A percentile compares a stretch with the other conserved stretches of the same genome.
Evolutionary conservation across 2,888 invertebrate species (phyloP).

Genomic region (Oscheius onirici): DNA sequence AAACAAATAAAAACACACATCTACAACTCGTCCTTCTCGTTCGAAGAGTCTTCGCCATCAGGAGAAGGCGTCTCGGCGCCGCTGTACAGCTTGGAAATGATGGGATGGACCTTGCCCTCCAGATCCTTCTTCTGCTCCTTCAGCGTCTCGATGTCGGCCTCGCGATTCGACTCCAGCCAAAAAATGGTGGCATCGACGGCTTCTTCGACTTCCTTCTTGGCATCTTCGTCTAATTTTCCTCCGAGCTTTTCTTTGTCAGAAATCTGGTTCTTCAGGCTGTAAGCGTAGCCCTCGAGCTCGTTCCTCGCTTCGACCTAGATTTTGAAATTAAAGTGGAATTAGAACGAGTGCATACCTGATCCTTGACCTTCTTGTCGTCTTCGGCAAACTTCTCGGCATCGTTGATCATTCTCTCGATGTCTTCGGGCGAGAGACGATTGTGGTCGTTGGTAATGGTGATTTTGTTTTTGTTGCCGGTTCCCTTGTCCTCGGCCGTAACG

Average conservation of each 20-base stretch:
- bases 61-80: constrained; percentile 50
- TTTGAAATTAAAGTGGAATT: no score
- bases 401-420: constrained; percentile 98
- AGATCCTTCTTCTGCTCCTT: constrained; percentile 84
- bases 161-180: no score
- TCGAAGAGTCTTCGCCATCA: no score
- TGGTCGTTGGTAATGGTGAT: constrained; percentile 95
- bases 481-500: constrained; percentile 98
- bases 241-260: constrained; percentile 96
- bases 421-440: constrained; percentile 89
- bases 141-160: constrained; percentile 73
- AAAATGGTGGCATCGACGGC: constrained; percentile 96
- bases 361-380: constrained; percentile 88
- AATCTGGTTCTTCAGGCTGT: constrained; percentile 90
- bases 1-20: no score
- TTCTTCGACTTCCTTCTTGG: constrained; percentile 90
- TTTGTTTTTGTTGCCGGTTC: constrained; percentile 97
- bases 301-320: constrained; percentile 85
- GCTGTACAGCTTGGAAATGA: constrained; percentile 92
- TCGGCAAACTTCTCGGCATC: constrained; percentile 99
- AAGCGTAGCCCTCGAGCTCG: constrained; percentile 95
- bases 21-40: constrained; percentile 70
- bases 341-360: constrained; percentile 35
- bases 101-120: constrained; percentile 93
- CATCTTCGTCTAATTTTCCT: constrained; percentile 83